phyloP scores from a whole-genome alignment of 2,797 vertebrate genomes.

The Anguilla anguilla region DNA sequence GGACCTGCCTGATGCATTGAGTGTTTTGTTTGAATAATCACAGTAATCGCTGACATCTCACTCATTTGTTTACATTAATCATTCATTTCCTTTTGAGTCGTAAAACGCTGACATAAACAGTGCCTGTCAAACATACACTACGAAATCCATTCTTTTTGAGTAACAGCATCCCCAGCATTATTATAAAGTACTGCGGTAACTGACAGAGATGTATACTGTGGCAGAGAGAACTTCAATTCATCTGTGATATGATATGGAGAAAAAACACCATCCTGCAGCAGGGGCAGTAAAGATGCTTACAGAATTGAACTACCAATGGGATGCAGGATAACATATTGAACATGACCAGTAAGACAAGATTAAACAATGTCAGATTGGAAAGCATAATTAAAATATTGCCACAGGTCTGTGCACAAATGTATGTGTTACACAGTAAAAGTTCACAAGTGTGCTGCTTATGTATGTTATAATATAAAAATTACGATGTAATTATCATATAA shows the following conservation, averaged over 20 bases:
- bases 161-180: conserved; percentile 7
- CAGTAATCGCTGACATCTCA: conserved; percentile 12
- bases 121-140: background rate
- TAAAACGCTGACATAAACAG: conserved; percentile 1
- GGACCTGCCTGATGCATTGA: background rate
- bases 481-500: background rate
- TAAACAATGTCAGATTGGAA: background rate
- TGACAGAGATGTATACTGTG: conserved; percentile 41
- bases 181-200: conserved; percentile 43
- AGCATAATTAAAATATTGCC: background rate
- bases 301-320: background rate
- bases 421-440: background rate
- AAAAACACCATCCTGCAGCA: background rate
- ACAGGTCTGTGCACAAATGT: background rate
- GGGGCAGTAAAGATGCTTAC: background rate
- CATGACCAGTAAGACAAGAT: background rate
- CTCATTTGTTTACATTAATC: conserved; percentile 15
- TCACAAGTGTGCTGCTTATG: background rate
- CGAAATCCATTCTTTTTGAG: background rate
- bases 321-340: background rate
- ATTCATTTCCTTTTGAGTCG: background rate
- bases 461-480: background rate
- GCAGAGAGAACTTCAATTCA: conserved; percentile 25
- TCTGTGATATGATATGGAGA: background rate
- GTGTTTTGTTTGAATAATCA: conserved; percentile 12